phyloP scores from a whole-genome alignment of 1,140 invertebrate species.

The Leguminivora glycinivorella region DNA sequence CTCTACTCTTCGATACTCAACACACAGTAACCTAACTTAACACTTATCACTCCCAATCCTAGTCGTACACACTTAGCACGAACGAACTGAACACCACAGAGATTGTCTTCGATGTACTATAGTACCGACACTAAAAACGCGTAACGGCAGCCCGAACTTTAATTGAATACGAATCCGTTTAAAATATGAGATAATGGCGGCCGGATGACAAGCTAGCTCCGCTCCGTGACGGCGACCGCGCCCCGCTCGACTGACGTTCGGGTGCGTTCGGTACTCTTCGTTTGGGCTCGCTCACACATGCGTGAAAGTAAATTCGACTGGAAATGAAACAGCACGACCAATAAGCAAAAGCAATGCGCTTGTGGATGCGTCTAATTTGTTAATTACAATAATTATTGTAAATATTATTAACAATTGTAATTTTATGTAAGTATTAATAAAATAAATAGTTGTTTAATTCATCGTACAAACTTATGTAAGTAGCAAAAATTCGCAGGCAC shows the following conservation, averaged over 20 bases:
- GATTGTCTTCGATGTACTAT: slow-evolving; percentile 51
- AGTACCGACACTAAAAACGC: slow-evolving; percentile 58
- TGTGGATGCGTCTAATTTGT: slow-evolving; percentile 6
- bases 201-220: slow-evolving; percentile 76
- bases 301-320: slow-evolving; percentile 57
- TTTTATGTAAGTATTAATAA: no score
- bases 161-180: slow-evolving; percentile 73
- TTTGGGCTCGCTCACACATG: slow-evolving; percentile 76
- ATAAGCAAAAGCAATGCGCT: slow-evolving; percentile 47
- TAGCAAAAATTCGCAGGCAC: no score
- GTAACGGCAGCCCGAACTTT: slow-evolving; percentile 66
- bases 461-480: no score
- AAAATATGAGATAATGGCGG: slow-evolving; percentile 74
- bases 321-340: slow-evolving; percentile 59
- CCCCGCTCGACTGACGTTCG: slow-evolving; percentile 78
- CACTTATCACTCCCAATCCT: slow-evolving; percentile 59
- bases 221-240: slow-evolving; percentile 77
- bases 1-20: slow-evolving; percentile 46
- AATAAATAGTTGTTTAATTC: no score
- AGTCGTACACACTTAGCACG: slow-evolving; percentile 39
- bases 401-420: not conserved
- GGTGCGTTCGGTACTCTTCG: slow-evolving; percentile 66
- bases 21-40: slow-evolving; percentile 71
- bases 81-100: slow-evolving; percentile 40
- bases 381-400: not conserved